A percentile compares a stretch with the other conserved stretches of the same genome.
phyloP scores from a whole-genome alignment of 2,797 vertebrate species.

The Anguilla pacifica region DNA sequence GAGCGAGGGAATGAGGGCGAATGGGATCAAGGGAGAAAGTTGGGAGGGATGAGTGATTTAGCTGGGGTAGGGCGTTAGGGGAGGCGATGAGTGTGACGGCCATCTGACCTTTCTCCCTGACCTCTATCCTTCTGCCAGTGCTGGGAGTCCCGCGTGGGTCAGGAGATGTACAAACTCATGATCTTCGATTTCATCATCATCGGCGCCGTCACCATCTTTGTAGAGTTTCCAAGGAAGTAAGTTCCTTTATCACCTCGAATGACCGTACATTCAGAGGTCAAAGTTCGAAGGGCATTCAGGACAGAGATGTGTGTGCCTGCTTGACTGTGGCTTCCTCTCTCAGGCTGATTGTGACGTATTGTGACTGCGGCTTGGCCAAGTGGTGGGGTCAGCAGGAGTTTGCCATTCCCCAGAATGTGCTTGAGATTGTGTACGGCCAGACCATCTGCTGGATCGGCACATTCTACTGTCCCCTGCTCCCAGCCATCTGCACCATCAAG shows the following conservation, averaged over 20 bases:
- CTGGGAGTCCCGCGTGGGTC: conserved; percentile 93
- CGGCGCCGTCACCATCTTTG: conserved; percentile 77
- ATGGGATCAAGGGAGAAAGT: not conserved
- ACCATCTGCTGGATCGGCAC: conserved; percentile 97
- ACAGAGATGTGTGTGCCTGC: not conserved
- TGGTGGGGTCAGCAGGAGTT: conserved; percentile 91
- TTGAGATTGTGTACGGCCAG: conserved; percentile 93
- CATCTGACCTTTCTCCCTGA: not conserved
- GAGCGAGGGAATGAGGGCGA: conserved; percentile 54
- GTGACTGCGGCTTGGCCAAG: conserved; percentile 72
- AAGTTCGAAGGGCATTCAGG: not conserved
- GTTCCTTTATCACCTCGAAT: conserved; percentile 47
- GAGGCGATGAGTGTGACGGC: not conserved
- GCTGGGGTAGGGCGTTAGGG: too few species aligned
- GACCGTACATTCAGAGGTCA: not conserved
- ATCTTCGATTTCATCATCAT: conserved; percentile 95
- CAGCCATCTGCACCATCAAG: conserved; percentile 89
- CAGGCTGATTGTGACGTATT: conserved; percentile 86
- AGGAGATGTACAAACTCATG: conserved; percentile 97
- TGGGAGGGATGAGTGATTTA: not conserved
- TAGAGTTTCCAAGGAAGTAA: conserved; percentile 94
- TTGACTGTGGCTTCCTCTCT: conserved; percentile 16
- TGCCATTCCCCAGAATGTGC: conserved; percentile 87
- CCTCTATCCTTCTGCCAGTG: conserved; percentile 71
- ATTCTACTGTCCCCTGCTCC: conserved; percentile 91